Evolutionary conservation across 2,888 invertebrate genomes (phyloP), one percentile per base, ranked within the genome.

Genomic region (Folsomia manolachei): DNA sequence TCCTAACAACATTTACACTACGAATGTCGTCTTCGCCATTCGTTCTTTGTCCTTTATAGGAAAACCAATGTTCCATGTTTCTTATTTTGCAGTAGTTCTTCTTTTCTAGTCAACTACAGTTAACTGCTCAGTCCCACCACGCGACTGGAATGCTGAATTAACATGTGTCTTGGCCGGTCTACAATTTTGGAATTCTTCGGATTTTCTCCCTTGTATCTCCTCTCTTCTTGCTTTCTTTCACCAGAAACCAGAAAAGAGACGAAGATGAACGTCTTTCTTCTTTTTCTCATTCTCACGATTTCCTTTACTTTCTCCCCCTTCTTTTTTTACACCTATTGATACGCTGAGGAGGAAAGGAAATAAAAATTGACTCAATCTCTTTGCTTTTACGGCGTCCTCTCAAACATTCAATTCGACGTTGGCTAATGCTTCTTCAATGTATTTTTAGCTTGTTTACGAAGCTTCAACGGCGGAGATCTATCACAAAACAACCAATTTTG

Each of bases 131-230:
- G 7, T 39, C 14, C 66, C 52, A 53, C 66, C 69, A 74, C 74
- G 71, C 72, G 74, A 73, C 73, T 68, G 70, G 74, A 76, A 73
- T 75, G 71, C 68, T 67, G 71, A 74, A 71, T n/a, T n/a, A n/a
- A 39, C 63, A 56, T 27, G 26, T 66, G 39, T 39, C 39, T 39
- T 39, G 39, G 39, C 14, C 7, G 7, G 14, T 39, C 14, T 39
- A 39, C 39, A 39, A 39, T 39, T 39, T 39, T 39, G 14, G 39
- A 39, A 4, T 52, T 24, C 61, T 26, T 11, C 18, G 39, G 14
- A 4, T 52, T 24, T 27, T 26, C 9, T 14, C 69, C 60, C 25
- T 19, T 39, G 39, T n/a, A n/a, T n/a, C n/a, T n/a, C n/a, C 39
- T 27, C 66, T 18, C 19, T 52, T 39, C 27, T 23, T 51, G 18